Percentiles rank a stretch among this genome's conserved stretches.
phyloP scores from a whole-genome alignment of 2,888 invertebrate genomes.

The Cacoxenus indagator region DNA sequence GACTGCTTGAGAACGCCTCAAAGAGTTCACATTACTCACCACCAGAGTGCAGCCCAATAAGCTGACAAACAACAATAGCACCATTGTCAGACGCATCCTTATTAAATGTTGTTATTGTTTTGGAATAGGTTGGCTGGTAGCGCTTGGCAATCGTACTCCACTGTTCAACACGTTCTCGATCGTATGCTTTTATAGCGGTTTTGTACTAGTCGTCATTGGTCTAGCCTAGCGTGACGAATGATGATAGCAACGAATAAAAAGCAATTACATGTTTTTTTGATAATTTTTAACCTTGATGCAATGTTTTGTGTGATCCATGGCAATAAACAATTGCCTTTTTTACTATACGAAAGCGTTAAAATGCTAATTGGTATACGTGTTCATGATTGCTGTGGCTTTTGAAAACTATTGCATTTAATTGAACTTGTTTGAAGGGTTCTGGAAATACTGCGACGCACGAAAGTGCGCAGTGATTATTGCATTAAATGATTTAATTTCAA shows the following conservation, averaged over 20 bases:
- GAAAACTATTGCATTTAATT: neutral
- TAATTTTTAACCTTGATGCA: too few relatives aligned
- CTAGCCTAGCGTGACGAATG: slow-evolving; percentile 9
- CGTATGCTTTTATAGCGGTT: slow-evolving; percentile 1
- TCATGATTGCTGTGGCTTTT: too few relatives aligned
- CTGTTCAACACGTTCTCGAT: neutral
- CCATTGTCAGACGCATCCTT: slow-evolving; percentile 15
- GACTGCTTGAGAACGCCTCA: neutral
- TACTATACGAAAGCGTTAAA: neutral
- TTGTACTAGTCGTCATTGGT: neutral
- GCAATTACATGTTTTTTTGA: too few relatives aligned
- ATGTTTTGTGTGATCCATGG: too few relatives aligned
- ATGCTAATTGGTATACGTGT: neutral
- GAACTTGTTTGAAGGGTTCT: neutral
- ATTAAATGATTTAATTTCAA: too few relatives aligned
- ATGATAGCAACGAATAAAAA: too few relatives aligned
- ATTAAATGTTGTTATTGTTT: neutral
- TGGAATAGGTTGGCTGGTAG: neutral
- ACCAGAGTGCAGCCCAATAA: neutral
- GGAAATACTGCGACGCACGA: neutral
- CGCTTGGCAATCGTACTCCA: neutral
- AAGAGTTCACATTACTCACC: slow-evolving; percentile 11
- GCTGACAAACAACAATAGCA: neutral
- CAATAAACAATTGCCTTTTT: neutral
- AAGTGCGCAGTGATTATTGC: neutral